Base-by-base conservation (phyloP, 2,797 vertebrate genomes). In the Rallus crepitans region DNA sequence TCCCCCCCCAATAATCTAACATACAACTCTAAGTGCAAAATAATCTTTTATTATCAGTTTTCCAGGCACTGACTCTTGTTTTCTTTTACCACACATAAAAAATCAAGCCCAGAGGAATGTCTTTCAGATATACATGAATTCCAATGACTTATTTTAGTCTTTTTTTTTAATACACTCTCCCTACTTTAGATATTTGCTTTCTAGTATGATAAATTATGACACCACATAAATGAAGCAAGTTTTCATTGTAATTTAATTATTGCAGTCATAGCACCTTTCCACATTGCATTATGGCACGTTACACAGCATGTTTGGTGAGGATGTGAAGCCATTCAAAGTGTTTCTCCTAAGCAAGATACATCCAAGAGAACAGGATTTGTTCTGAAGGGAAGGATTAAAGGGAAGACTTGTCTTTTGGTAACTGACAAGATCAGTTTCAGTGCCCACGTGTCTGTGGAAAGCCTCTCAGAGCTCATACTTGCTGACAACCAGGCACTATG, bases 21-120 rank as follows among this genome's bases (percentile, higher is more conserved):
- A 73, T 33, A 63, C 31, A 59, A 73, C 73, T 70, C 85, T 94
- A 91, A 66, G 78, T 40, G 69, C 64, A 82, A 93, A 82, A 93
- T 68, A 71, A 13, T 61, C 28, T 69, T 61, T 69, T 70, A 56
- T 61, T 72, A 84, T 48, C 72, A 39, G 14, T 28, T 65, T 84
- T 68, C 57, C 42, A 53, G 81, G 30, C 70, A 15, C 59, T 20
- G 40, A 42, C 23, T 76, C 63, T 89, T 70, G 33, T 77, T 92
- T 60, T 30, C 11, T 76, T 80, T 61, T 45, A 60, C 64, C 61
- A 52, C 61, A 52, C 39, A 50, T 19, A 61, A 55, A 59, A 40
- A 35, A 76, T 65, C 20, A 52, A 86, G 45, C 25, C 72, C 24
- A 68, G 30, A 48, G 52, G 47, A 93, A 68, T 52, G 57, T 53